Percentiles rank a stretch among this genome's conserved stretches.
Conservation (phyloP, 1,140 invertebrate species). For the Bradynema listronoti region DNA sequence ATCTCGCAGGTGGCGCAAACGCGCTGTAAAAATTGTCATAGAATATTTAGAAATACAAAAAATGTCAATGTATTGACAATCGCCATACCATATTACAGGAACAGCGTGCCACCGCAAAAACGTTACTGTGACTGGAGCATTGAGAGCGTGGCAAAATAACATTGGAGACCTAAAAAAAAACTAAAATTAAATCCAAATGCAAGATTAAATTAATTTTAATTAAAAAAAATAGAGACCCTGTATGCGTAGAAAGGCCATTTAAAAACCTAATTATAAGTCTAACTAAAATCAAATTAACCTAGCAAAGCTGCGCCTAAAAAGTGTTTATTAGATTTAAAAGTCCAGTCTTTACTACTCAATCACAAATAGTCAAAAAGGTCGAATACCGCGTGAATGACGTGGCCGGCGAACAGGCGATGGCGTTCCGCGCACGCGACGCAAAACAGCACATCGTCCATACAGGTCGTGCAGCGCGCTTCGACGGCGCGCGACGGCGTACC, state of each 20-base stretch:
- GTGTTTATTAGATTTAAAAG: too few relatives aligned
- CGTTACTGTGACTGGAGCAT: constrained; percentile 4
- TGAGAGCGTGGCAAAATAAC: background rate
- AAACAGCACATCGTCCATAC: background rate
- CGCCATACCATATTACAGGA: constrained; percentile 7
- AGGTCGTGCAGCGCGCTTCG: background rate
- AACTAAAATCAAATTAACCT: background rate
- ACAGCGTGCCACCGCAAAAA: background rate
- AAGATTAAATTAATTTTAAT: too few relatives aligned
- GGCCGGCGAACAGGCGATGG: too few relatives aligned
- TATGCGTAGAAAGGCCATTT: background rate
- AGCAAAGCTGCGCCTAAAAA: background rate
- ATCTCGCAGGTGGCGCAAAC: background rate
- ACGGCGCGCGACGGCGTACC: background rate
- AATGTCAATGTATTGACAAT: too few relatives aligned
- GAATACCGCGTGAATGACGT: too few relatives aligned
- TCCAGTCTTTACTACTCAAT: too few relatives aligned
- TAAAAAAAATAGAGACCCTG: background rate
- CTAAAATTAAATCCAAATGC: too few relatives aligned
- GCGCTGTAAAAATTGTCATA: background rate
- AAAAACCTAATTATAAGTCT: background rate
- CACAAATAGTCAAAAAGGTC: too few relatives aligned
- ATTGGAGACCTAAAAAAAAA: too few relatives aligned
- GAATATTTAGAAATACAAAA: background rate
- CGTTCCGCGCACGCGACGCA: background rate